phyloP scores from a whole-genome alignment of 2,797 vertebrate species.

The Allenopithecus nigroviridis region DNA sequence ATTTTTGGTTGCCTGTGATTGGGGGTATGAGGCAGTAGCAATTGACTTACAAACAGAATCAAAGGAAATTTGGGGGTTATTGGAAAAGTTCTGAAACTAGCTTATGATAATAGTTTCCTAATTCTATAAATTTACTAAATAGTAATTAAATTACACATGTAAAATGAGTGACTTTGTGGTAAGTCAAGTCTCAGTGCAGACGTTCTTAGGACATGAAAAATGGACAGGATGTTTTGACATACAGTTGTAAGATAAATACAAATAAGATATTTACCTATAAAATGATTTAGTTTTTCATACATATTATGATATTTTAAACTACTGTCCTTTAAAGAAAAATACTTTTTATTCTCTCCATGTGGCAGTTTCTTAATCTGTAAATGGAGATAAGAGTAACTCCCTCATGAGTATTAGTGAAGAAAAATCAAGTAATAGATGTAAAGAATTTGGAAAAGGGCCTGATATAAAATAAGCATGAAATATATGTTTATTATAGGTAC shows the following conservation, averaged over 20 bases:
- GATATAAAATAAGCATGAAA: not conserved
- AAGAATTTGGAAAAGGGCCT: not conserved
- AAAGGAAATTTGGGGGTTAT: not conserved
- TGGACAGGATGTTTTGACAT: not conserved
- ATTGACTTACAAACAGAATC: not conserved
- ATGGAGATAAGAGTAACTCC: not conserved
- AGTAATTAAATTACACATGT: not conserved
- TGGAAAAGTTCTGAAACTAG: not conserved
- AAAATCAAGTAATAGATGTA: not conserved
- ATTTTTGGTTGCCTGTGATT: not conserved
- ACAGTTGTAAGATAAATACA: slow-evolving; percentile 4
- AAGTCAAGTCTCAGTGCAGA: not conserved
- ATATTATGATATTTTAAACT: not conserved
- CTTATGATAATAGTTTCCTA: not conserved
- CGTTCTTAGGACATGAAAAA: not conserved
- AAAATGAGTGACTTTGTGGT: not conserved
- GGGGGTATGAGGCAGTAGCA: too few relatives aligned
- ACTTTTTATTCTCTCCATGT: not conserved
- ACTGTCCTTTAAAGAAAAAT: not conserved
- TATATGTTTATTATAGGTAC: not conserved
- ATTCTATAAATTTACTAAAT: not conserved
- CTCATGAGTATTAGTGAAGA: not conserved
- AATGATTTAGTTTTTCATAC: not conserved
- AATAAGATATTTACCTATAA: not conserved
- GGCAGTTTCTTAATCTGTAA: not conserved